Conservation (phyloP, 2,113 vertebrate genomes). For the Beaufortia kweichowensis region DNA sequence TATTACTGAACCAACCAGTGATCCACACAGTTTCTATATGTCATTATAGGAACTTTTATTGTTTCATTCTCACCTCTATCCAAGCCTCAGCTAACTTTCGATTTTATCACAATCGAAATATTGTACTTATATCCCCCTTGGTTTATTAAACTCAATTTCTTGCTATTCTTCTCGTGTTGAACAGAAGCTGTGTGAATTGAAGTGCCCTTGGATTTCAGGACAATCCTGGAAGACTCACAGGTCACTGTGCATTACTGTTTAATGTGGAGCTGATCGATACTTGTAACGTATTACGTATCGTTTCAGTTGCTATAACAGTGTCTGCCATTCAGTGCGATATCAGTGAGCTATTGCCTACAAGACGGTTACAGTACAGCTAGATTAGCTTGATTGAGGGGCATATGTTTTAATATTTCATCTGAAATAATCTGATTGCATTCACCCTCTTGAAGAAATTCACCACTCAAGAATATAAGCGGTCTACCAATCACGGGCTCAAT, state of each 20-base stretch:
- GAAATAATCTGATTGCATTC: constrained; percentile 20
- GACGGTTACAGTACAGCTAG: constrained; percentile 1
- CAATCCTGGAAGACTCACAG: constrained; percentile 9
- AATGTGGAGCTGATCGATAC: background rate
- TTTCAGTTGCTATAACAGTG: background rate
- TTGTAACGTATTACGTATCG: background rate
- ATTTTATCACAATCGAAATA: background rate
- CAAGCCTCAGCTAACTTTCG: background rate
- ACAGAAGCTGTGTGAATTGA: background rate
- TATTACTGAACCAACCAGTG: background rate
- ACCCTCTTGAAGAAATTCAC: constrained; percentile 15
- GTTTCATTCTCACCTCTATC: background rate
- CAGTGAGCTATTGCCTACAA: background rate
- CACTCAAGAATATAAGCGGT: constrained; percentile 6
- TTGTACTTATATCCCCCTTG: background rate
- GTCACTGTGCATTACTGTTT: constrained; percentile 6
- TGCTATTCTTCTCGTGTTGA: background rate
- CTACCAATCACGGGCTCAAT: constrained; percentile 23
- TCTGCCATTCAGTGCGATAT: background rate
- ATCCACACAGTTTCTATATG: background rate
- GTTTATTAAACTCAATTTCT: background rate
- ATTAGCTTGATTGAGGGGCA: constrained; percentile 17
- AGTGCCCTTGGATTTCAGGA: constrained; percentile 29
- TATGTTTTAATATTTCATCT: constrained; percentile 12
- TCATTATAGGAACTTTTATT: no score